A percentile compares a stretch with the other conserved stretches of the same genome.
Evolutionary conservation across 2,797 vertebrate species (phyloP).

Genomic region (Lagorchestes hirsutus): DNA sequence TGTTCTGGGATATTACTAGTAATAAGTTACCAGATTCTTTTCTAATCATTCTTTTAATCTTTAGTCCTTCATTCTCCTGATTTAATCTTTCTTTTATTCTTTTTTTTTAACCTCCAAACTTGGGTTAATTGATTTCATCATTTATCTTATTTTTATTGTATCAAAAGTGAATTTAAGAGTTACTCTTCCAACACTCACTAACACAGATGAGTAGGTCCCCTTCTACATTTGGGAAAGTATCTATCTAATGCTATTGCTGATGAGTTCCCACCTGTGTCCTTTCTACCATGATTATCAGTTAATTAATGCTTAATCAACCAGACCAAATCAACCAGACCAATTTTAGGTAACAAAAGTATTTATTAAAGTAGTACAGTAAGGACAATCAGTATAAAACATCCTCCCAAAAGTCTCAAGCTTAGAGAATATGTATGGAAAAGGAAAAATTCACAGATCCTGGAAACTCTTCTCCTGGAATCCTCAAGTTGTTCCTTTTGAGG

Average conservation of each 20-base stretch:
- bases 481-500: neutral
- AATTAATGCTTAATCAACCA: neutral
- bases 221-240: neutral
- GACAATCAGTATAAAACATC: neutral
- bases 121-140: neutral
- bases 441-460: neutral
- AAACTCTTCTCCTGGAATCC: neutral
- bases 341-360: neutral
- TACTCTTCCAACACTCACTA: neutral
- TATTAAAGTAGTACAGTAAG: neutral
- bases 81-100: neutral
- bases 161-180: neutral
- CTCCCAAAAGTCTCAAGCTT: neutral
- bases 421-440: neutral
- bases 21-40: neutral
- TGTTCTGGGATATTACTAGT: neutral
- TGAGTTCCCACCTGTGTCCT: neutral
- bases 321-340: neutral
- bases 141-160: neutral
- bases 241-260: neutral
- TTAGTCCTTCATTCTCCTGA: neutral
- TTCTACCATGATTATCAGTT: neutral
- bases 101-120: neutral
- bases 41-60: neutral
- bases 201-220: neutral